Evolutionary conservation across 1,140 invertebrate species (phyloP).

Genomic region (Hydropsyche tenuis): DNA sequence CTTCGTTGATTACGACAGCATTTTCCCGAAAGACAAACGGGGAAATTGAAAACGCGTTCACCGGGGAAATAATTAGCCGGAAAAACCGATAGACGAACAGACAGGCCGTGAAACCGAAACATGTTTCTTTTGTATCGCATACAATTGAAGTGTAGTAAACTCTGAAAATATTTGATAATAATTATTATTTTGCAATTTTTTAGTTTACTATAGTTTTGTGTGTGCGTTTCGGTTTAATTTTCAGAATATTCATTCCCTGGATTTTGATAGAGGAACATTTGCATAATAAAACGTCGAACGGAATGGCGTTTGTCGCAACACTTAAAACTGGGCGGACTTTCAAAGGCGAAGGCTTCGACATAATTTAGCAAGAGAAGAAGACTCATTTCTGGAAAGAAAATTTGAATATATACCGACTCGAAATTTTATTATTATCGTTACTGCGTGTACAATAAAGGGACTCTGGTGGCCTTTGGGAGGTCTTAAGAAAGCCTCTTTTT

Average conservation of each 20-base stretch:
- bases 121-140: too few species aligned
- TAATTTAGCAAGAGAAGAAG: background rate
- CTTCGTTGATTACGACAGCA: too few species aligned
- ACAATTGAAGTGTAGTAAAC: too few species aligned
- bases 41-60: too few species aligned
- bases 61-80: too few species aligned
- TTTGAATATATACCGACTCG: conserved; percentile 13
- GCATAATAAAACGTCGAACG: conserved; percentile 10
- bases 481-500: background rate
- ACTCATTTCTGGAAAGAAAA: background rate
- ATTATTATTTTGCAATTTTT: background rate
- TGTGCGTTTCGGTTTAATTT: background rate
- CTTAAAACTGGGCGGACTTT: background rate
- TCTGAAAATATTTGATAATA: background rate
- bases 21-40: too few species aligned
- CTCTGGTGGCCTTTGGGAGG: background rate
- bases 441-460: background rate
- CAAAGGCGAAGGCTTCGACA: background rate
- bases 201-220: background rate
- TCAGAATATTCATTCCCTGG: background rate
- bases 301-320: conserved; percentile 1
- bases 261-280: conserved; percentile 3
- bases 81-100: too few species aligned
- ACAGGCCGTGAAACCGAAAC: too few species aligned
- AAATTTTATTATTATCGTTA: conserved; percentile 14